Base-by-base conservation (phyloP, 2,888 invertebrate genomes). In the Nudaria mundana region DNA sequence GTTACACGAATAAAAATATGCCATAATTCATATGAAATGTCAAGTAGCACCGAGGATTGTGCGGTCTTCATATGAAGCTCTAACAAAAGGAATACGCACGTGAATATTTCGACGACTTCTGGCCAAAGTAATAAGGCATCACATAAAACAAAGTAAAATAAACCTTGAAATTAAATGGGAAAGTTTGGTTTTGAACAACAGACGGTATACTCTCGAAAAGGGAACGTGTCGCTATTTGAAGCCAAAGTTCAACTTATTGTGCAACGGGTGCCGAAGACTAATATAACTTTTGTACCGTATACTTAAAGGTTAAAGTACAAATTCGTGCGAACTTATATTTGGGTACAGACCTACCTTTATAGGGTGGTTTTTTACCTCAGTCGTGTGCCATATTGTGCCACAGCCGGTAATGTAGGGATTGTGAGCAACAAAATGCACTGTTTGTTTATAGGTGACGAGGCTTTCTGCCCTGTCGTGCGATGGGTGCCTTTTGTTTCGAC, bases 181-280 rank as follows among this genome's bases (percentile, higher is more conserved):
- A 55, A 46, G 68, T 53, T 29, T 29, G 33, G 38, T 65, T 69
- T 73, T 30, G 40, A 48, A 23, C 33, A 48, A 29, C 30, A 40
- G 37, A 45, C 36, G 41, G 48, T 30, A 53, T 43, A 55, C 51
- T 48, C 56, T 52, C 56, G 61, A 66, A 74, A 77, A 66, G 63
- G 66, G 63, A 65, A 56, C 59, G 49, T 47, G 52, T 61, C 44
- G 66, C 62, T 66, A 58, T 67, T 64, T 57, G 47, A 57, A 72
- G 79, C 77, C 78, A 78, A 74, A 81, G 81, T 81, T 78, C 77
- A 81, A 73, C 63, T 66, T 70, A 62, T 67, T 67, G 64, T 67
- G 64, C 69, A 64, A 65, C 60, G 63, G 57, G 57, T 44, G 44
- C 29, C 35, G 30, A 30, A 25, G 40, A 40, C 29, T 34, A 37